A percentile compares a stretch with the other conserved stretches of the same genome.
Conservation (phyloP, 2,113 vertebrate genomes). For the Phylloscopus trochiloides region DNA sequence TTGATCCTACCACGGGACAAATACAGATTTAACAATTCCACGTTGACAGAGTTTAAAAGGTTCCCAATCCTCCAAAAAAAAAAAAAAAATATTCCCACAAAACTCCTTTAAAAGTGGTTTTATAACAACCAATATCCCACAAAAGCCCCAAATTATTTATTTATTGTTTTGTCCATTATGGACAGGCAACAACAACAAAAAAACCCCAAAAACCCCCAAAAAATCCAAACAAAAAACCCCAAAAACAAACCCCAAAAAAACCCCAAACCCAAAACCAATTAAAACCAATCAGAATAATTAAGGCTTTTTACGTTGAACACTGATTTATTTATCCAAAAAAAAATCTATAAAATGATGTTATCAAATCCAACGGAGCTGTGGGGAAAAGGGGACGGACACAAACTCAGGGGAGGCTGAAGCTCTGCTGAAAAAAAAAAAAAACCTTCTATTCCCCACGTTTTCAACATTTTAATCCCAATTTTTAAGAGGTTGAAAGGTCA, state of each 20-base stretch:
- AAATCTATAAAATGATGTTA: fast-evolving
- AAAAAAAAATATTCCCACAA: no score
- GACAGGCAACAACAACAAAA: no score
- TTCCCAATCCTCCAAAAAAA: no score
- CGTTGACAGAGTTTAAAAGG: no score
- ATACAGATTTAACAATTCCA: background rate
- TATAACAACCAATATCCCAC: background rate
- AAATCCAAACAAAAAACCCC: no score
- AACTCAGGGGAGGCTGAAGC: background rate
- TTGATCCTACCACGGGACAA: no score
- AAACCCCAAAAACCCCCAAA: background rate
- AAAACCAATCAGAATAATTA: background rate
- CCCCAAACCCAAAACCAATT: no score
- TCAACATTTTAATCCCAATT: background rate
- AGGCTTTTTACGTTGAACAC: background rate
- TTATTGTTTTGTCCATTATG: no score
- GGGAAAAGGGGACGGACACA: background rate
- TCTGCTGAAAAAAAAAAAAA: background rate
- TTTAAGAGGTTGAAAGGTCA: background rate
- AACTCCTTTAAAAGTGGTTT: background rate
- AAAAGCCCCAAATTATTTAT: background rate
- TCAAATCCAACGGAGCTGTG: fast-evolving
- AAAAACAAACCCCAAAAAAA: background rate
- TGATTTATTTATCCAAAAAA: background rate
- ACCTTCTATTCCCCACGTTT: no score